A percentile compares a stretch with the other conserved stretches of the same genome.
These are phyloP conservation scores for Choristoneura rosaceana DNA, from an alignment of 2,888 invertebrate genomes.

Conservation along the genomic window DNA sequence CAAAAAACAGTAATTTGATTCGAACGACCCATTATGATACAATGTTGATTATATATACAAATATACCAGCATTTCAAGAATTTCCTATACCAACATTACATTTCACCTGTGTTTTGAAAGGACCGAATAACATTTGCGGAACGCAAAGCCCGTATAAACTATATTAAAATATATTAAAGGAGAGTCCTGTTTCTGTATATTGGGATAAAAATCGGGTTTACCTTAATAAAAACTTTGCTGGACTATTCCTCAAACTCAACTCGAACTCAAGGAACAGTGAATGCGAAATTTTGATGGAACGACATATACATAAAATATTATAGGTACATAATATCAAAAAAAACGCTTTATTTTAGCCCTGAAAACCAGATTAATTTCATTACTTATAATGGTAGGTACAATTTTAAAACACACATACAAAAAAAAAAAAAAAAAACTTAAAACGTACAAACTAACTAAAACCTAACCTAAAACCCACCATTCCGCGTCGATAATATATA, in stretches of 20 bases:
- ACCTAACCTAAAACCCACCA: no score
- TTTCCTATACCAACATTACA: conserved; percentile 10
- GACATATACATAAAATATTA: no score
- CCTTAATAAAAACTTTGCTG: not conserved
- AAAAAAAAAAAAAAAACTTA: no score
- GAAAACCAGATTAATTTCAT: no score
- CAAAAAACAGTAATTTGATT: not conserved
- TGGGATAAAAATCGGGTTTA: not conserved
- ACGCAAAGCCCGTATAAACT: not conserved
- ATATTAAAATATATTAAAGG: conserved; percentile 5
- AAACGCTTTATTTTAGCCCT: no score
- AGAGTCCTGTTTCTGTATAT: not conserved
- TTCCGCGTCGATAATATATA: no score
- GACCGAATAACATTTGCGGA: conserved; percentile 2
- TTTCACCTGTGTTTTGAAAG: conserved; percentile 15
- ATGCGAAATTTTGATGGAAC: no score
- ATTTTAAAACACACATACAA: no score
- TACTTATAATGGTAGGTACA: no score
- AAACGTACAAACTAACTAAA: no score
- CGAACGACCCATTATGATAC: not conserved
- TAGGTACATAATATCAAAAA: no score
- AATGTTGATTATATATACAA: not conserved
- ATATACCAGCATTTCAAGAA: not conserved
- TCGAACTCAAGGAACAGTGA: no score
- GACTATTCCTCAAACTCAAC: not conserved